Conservation (phyloP, 2,888 invertebrate species). For the Artemia sinica region DNA sequence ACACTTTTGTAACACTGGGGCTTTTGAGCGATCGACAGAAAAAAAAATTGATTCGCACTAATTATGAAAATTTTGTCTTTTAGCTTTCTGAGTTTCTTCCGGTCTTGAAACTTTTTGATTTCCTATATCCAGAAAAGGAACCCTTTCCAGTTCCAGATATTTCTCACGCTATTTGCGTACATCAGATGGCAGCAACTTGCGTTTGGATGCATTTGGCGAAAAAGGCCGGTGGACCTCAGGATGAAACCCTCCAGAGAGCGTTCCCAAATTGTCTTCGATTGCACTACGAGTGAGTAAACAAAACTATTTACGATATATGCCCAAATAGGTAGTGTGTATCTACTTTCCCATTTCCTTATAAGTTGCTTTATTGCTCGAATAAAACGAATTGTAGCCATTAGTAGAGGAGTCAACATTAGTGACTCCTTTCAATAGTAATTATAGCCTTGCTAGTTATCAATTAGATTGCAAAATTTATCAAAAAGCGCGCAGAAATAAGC, state of each 20-base stretch:
- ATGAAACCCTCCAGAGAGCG: constrained; percentile 50
- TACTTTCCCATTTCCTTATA: no score
- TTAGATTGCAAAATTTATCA: no score
- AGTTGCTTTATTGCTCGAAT: no score
- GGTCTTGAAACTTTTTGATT: constrained; percentile 72
- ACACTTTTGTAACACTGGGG: no score
- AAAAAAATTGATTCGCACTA: not conserved
- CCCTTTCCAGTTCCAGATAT: constrained; percentile 75
- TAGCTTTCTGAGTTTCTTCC: constrained; percentile 67
- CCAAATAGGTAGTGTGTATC: constrained; percentile 21
- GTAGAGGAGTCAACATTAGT: no score
- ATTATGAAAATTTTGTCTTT: constrained; percentile 26
- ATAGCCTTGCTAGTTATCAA: no score
- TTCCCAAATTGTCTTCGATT: constrained; percentile 62
- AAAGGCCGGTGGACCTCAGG: constrained; percentile 66
- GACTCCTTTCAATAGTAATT: no score
- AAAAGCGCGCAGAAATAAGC: no score
- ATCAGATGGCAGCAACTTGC: constrained; percentile 82
- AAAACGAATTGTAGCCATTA: no score
- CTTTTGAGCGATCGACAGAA: no score
- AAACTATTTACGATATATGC: constrained; percentile 27
- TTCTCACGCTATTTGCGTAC: constrained; percentile 63
- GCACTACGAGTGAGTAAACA: constrained; percentile 51
- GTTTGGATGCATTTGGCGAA: constrained; percentile 91
- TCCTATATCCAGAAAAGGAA: constrained; percentile 76